phyloP scores from a whole-genome alignment of 2,113 vertebrate genomes.

The Sinosuthora webbiana region DNA sequence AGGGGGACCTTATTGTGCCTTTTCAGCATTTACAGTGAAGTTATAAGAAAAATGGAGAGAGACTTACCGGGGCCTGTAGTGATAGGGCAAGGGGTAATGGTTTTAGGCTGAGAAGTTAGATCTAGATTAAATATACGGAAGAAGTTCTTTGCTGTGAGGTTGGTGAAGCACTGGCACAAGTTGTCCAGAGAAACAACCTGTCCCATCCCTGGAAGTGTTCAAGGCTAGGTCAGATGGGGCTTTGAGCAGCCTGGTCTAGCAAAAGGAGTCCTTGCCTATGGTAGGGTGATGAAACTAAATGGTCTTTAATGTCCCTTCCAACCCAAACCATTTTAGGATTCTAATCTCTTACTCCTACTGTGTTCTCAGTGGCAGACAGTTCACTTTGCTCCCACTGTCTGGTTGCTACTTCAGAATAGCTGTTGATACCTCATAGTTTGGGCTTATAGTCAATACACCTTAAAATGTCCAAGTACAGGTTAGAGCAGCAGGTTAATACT shows the following conservation, averaged over 20 bases:
- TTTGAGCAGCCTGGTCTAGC: neutral
- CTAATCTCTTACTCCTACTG: neutral
- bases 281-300: neutral
- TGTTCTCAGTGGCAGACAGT: neutral
- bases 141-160: neutral
- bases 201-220: neutral
- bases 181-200: neutral
- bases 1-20: neutral
- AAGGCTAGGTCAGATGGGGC: neutral
- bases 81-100: neutral
- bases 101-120: neutral
- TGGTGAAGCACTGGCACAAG: neutral
- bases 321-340: neutral
- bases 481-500: neutral
- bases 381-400: neutral
- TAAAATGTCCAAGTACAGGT: neutral
- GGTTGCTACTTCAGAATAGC: neutral
- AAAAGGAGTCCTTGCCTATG: neutral
- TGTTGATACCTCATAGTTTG: neutral
- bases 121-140: neutral
- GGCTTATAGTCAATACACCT: neutral
- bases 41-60: neutral
- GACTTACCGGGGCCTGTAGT: neutral
- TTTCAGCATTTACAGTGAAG: neutral
- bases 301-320: neutral